phyloP scores from a whole-genome alignment of 2,113 vertebrate species.

The Oreochromis aureus region DNA sequence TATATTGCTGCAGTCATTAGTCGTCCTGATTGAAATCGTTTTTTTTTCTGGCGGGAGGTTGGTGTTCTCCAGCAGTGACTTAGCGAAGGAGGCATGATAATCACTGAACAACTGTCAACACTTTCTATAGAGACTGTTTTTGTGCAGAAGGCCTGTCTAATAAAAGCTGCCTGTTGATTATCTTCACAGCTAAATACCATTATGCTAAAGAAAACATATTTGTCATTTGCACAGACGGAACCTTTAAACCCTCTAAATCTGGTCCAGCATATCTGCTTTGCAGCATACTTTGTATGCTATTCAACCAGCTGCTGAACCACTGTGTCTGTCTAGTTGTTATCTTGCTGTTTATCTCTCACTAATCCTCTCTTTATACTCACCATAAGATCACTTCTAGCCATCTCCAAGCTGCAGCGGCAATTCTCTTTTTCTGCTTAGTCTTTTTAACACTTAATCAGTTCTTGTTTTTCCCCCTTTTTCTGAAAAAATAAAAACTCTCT shows the following conservation, averaged over 20 bases:
- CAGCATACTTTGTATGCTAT: background rate
- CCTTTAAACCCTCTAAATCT: background rate
- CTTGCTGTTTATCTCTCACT: conserved; percentile 49
- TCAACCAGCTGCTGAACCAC: conserved; percentile 19
- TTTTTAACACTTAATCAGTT: background rate
- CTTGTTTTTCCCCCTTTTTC: background rate
- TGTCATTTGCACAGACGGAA: background rate
- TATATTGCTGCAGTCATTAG: background rate
- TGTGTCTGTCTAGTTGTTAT: conserved; percentile 38
- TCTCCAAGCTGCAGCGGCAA: background rate
- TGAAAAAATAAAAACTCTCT: background rate
- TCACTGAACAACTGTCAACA: background rate
- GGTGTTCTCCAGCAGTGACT: background rate
- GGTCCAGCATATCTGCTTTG: background rate
- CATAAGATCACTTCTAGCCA: conserved; percentile 28
- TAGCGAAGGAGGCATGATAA: background rate
- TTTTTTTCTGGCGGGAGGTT: background rate
- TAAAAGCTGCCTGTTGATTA: background rate
- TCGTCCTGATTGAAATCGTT: background rate
- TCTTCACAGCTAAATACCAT: background rate
- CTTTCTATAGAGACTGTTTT: background rate
- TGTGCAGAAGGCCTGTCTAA: background rate
- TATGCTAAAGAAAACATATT: background rate
- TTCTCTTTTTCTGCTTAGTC: background rate
- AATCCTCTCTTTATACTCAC: conserved; percentile 53